Base-by-base conservation (phyloP, 2,113 vertebrate genomes). In the Ginglymostoma cirratum region DNA sequence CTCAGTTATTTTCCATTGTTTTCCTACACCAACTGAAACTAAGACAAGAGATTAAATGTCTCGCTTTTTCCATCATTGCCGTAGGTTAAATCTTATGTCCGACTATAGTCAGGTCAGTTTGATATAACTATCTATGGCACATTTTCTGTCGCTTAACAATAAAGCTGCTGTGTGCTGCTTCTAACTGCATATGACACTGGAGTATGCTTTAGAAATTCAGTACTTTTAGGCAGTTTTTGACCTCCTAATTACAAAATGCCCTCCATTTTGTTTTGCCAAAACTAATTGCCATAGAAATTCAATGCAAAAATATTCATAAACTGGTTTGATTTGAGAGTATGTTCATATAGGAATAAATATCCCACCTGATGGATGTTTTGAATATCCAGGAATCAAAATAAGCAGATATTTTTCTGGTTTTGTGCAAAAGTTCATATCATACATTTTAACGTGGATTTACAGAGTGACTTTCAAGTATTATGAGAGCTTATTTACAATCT, bases 401-500 rank as follows among this genome's bases (percentile, higher is more conserved):
- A 92, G 61, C 34, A 93, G 23, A 17, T 15, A 66, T 65, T 67
- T 92, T 34, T 65, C 55, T 66, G 30, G 78, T 65, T 92, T 61
- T 55, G 5, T 23, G 55, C 55, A 66, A 19, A 17, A 38, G 23
- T 93, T 93, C 34, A 93, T 5, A 38, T 65, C 65, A 65, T 61
- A 66, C 19, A 2, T 38, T n/a, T 93, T 93, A 93, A 67, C 87
- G n/a, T 65, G 21, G 61, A 15, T n/a, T 24, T 61, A 66, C 61
- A 38, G 34, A 76, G 72, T 10, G 17, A 93, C 61, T 66, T n/a
- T 24, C 34, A 67, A 38, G 38, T 65, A 55, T 14, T 17, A 10
- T 93, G n/a, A 93, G n/a, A 93, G n/a, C n/a, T 67, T 93, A 93
- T 38, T n/a, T 66, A n/a, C 65, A 38, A n/a, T 65, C 61, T 67